These are phyloP conservation scores for Patella caerulea DNA, from an alignment of 2,888 invertebrate genomes.

Conservation along the genomic window DNA sequence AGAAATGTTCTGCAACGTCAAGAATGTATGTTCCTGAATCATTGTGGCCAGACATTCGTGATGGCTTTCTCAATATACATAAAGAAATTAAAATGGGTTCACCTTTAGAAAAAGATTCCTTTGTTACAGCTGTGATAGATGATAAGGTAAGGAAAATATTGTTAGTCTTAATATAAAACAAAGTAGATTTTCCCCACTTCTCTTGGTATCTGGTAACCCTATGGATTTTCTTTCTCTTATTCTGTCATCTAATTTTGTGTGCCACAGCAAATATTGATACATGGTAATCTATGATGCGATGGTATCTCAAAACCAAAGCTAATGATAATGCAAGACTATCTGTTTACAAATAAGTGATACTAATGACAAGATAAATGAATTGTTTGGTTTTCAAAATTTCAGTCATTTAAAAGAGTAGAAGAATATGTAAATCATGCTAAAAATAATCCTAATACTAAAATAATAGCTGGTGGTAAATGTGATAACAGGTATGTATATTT, in stretches of 20 bases:
- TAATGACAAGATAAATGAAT: background rate
- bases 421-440: constrained; percentile 92
- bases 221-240: too few species aligned
- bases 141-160: constrained; percentile 76
- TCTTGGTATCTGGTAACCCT: too few species aligned
- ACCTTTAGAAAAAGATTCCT: constrained; percentile 79
- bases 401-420: constrained; percentile 87
- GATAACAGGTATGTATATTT: constrained; percentile 79
- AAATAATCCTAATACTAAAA: constrained; percentile 79
- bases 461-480: constrained; percentile 90
- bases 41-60: constrained; percentile 82
- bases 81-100: constrained; percentile 89
- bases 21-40: constrained; percentile 95
- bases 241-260: background rate
- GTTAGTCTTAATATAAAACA: too few species aligned
- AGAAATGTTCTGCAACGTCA: constrained; percentile 99
- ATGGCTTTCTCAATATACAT: constrained; percentile 79
- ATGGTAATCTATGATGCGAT: background rate
- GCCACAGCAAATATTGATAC: background rate
- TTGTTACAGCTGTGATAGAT: constrained; percentile 97
- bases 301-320: background rate
- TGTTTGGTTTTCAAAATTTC: constrained; percentile 30
- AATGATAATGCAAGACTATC: background rate
- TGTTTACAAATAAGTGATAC: background rate
- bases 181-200: too few species aligned